A percentile compares a stretch with the other conserved stretches of the same genome.
Conservation (phyloP, 2,113 vertebrate genomes). For the Scophthalmus maximus region DNA sequence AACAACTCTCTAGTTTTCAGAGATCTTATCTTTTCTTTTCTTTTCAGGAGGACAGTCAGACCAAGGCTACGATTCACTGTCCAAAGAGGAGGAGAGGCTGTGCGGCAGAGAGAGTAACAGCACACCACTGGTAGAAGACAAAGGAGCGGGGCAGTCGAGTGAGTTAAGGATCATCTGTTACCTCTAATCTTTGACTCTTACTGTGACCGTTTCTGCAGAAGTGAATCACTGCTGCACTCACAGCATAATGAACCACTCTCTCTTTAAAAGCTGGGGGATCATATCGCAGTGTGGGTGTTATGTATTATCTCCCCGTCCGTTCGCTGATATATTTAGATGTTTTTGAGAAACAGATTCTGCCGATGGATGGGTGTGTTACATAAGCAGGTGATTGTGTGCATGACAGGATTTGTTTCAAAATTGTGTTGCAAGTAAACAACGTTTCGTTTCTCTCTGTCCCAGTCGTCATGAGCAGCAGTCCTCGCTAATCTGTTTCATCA, state of each 20-base stretch:
- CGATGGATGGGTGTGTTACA: constrained; percentile 42
- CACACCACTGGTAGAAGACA: constrained; percentile 84
- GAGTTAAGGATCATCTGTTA: constrained; percentile 73
- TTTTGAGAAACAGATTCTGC: constrained; percentile 28
- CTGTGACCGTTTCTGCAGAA: constrained; percentile 24
- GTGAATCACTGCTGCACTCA: constrained; percentile 31
- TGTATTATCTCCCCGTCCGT: constrained; percentile 3
- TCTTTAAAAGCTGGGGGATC: too few relatives aligned
- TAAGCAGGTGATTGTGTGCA: constrained; percentile 36
- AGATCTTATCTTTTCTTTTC: constrained; percentile 8
- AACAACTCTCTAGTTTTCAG: neutral
- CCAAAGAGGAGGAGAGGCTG: constrained; percentile 91
- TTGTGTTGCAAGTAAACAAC: neutral
- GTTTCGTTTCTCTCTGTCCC: neutral
- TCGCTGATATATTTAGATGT: constrained; percentile 55
- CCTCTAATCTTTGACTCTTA: constrained; percentile 26
- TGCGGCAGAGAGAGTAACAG: constrained; percentile 82
- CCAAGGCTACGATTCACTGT: constrained; percentile 89
- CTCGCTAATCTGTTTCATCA: neutral
- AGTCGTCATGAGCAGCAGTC: neutral
- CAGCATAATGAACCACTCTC: constrained; percentile 37
- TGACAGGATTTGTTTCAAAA: constrained; percentile 16
- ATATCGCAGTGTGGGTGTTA: constrained; percentile 49
- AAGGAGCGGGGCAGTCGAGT: constrained; percentile 88
- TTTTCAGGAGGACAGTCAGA: constrained; percentile 91